Conservation (phyloP, 1,140 invertebrate genomes). For the Eufriesea mexicana region DNA sequence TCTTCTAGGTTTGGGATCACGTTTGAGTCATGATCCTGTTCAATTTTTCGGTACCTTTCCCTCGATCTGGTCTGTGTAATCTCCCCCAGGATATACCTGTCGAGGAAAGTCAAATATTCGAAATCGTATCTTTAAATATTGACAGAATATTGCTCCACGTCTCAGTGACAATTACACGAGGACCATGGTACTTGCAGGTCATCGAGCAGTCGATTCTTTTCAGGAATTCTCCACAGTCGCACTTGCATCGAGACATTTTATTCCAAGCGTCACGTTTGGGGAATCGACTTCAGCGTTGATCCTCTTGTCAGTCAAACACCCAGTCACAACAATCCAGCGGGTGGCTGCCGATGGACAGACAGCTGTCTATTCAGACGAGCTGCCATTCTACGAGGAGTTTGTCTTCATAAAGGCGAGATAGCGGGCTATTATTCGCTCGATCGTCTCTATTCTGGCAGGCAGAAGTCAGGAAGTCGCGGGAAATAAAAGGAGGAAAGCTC, state of each 20-base stretch:
- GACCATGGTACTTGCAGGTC: fast-evolving
- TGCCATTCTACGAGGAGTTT: conserved; percentile 22
- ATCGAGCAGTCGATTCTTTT: not conserved
- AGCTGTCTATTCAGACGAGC: conserved; percentile 60
- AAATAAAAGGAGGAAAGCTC: conserved; percentile 36
- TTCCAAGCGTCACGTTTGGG: conserved; percentile 52
- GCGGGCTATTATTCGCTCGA: conserved; percentile 27
- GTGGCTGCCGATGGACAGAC: conserved; percentile 60
- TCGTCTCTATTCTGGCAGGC: conserved; percentile 42
- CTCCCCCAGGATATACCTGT: too few relatives aligned
- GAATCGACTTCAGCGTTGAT: conserved; percentile 29
- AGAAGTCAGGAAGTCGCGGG: conserved; percentile 23
- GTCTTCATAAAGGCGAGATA: conserved; percentile 54
- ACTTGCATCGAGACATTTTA: not conserved
- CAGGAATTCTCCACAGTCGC: too few relatives aligned
- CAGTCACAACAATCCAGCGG: conserved; percentile 73
- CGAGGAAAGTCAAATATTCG: too few relatives aligned
- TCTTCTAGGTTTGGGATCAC: too few relatives aligned
- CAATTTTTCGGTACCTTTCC: too few relatives aligned
- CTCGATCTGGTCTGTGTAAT: too few relatives aligned
- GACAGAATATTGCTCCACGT: not conserved
- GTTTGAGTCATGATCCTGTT: too few relatives aligned
- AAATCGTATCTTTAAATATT: too few relatives aligned
- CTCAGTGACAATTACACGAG: not conserved
- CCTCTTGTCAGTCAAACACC: conserved; percentile 71